phyloP scores from a whole-genome alignment of 2,113 vertebrate genomes.

The Excalfactoria chinensis region DNA sequence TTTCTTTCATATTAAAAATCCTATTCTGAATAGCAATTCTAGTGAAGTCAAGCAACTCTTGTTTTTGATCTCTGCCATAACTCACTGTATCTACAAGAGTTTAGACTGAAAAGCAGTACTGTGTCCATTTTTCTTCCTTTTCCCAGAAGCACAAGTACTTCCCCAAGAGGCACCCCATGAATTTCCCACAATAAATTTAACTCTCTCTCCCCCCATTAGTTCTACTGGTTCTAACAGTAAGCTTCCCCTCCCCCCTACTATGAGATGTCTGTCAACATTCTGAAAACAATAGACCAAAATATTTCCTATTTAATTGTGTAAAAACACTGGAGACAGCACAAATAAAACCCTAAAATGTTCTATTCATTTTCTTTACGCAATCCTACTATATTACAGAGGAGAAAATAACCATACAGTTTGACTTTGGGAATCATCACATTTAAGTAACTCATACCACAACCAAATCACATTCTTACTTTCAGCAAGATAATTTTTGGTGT shows the following conservation, averaged over 20 bases:
- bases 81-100: not conserved
- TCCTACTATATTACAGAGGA: not conserved
- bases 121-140: not conserved
- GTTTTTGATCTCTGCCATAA: not conserved
- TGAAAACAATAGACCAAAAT: not conserved
- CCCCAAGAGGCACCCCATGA: not conserved
- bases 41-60: not conserved
- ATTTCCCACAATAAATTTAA: not conserved
- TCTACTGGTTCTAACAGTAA: not conserved
- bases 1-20: not conserved
- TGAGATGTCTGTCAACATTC: not conserved
- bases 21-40: too few relatives aligned
- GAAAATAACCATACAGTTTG: not conserved
- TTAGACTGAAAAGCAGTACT: not conserved
- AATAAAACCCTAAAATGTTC: rapidly evolving
- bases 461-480: not conserved
- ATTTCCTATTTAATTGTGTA: not conserved
- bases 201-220: not conserved
- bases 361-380: not conserved
- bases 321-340: not conserved
- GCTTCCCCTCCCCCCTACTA: not conserved
- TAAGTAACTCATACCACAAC: not conserved
- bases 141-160: not conserved
- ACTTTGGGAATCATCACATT: not conserved
- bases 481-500: not conserved